Conservation (phyloP, 1,140 invertebrate species). For the Lordiphosa clarofinis region DNA sequence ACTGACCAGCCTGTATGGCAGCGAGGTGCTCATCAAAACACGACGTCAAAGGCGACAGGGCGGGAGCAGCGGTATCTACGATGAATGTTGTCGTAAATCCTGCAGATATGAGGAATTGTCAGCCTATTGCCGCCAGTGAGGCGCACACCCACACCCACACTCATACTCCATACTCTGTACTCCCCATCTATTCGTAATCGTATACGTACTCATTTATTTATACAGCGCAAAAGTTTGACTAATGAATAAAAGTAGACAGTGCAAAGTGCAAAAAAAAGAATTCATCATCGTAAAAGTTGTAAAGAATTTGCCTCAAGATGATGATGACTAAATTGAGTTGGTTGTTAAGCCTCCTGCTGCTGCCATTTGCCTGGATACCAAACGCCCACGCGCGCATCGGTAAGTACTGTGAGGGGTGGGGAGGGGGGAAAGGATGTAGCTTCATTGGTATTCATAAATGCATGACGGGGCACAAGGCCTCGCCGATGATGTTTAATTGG, state of each 20-base stretch:
- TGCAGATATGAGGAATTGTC: conserved; percentile 49
- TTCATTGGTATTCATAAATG: conserved; percentile 76
- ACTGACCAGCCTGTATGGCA: conserved; percentile 46
- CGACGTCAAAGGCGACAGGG: conserved; percentile 43
- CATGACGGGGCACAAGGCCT: conserved; percentile 44
- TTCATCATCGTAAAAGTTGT: conserved; percentile 27
- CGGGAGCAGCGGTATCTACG: conserved; percentile 35
- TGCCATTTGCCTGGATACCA: conserved; percentile 33
- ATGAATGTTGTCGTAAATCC: conserved; percentile 56
- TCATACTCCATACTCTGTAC: conserved; percentile 10
- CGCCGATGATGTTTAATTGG: conserved; percentile 66
- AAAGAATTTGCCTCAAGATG: conserved; percentile 24
- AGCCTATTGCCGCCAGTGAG: conserved; percentile 47
- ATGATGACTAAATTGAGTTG: conserved; percentile 51
- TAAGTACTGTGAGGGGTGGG: conserved; percentile 40
- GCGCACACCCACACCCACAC: conserved; percentile 9
- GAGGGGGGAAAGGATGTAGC: neutral
- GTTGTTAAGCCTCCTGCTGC: conserved; percentile 28
- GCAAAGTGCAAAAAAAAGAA: conserved; percentile 37
- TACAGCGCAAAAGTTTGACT: conserved; percentile 69
- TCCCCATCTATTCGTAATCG: conserved; percentile 24
- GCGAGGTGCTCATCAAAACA: conserved; percentile 48
- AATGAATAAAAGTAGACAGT: conserved; percentile 73
- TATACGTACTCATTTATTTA: conserved; percentile 68
- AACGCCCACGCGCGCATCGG: conserved; percentile 64